Conservation (phyloP, 1,140 invertebrate genomes). For the Asbolus verrucosus region DNA sequence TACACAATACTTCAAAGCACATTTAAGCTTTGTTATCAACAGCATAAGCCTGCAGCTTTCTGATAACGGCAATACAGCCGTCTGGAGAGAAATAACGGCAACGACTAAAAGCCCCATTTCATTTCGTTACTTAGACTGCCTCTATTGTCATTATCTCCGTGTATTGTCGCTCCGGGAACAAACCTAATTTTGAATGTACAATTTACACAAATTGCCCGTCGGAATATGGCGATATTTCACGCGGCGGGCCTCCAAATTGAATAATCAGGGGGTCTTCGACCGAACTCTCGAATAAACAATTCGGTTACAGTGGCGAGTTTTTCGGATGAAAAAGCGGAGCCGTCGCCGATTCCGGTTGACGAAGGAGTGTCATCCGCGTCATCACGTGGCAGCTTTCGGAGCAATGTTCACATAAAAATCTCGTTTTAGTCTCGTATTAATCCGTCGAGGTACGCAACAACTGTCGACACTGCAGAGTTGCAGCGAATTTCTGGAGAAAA, state of each 20-base stretch:
- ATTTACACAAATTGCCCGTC: conserved; percentile 40
- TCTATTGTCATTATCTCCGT: conserved; percentile 46
- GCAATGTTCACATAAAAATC: conserved; percentile 56
- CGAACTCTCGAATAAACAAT: conserved; percentile 45
- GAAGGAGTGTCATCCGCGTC: conserved; percentile 46
- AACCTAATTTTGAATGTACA: conserved; percentile 43
- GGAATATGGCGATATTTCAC: conserved; percentile 34
- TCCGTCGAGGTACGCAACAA: conserved; percentile 45
- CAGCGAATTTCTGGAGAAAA: no score
- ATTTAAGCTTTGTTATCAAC: conserved; percentile 51
- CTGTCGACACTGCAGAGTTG: no score
- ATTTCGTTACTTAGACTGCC: conserved; percentile 45
- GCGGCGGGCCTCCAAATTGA: conserved; percentile 3
- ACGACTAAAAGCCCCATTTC: conserved; percentile 47
- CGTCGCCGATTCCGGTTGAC: conserved; percentile 45
- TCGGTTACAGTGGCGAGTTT: conserved; percentile 49
- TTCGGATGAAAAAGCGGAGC: conserved; percentile 47
- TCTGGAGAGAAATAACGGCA: conserved; percentile 49
- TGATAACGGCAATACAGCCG: conserved; percentile 48
- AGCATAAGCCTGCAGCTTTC: conserved; percentile 50
- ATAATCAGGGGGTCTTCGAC: conserved; percentile 44
- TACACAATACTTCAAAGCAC: conserved; percentile 51
- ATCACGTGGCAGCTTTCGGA: conserved; percentile 53
- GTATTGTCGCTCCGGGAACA: conserved; percentile 32
- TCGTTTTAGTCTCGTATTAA: conserved; percentile 52